These are phyloP conservation scores for Malurus leucopterus DNA, from an alignment of 2,797 vertebrate genomes.

Conservation along the genomic window DNA sequence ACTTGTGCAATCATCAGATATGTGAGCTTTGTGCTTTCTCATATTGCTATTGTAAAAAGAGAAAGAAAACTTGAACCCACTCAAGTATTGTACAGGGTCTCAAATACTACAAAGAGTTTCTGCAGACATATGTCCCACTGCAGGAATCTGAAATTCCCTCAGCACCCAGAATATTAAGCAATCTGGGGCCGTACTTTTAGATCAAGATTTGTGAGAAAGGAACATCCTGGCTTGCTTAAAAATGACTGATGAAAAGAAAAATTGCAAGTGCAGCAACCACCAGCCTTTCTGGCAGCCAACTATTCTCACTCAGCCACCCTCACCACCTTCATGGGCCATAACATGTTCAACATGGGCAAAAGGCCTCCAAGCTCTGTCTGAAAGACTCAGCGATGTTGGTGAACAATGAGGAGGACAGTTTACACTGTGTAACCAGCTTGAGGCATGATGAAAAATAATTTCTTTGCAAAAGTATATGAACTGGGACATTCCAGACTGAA, in stretches of 20 bases:
- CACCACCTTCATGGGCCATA: fast-evolving
- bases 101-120: slow-evolving; percentile 9
- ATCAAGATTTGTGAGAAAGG: not conserved
- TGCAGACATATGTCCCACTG: not conserved
- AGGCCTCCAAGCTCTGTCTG: not conserved
- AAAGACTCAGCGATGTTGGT: not conserved
- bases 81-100: not conserved
- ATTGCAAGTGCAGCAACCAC: not conserved
- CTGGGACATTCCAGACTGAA: not conserved
- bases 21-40: slow-evolving; percentile 29
- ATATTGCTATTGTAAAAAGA: slow-evolving; percentile 19
- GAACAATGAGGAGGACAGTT: not conserved
- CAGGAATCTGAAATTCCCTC: slow-evolving; percentile 13
- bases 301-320: not conserved
- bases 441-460: not conserved
- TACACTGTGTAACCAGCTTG: not conserved
- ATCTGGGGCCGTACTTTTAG: not conserved
- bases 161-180: not conserved
- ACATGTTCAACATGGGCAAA: fast-evolving
- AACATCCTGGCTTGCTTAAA: not conserved
- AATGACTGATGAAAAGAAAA: not conserved
- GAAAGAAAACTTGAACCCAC: not conserved
- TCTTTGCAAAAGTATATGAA: not conserved
- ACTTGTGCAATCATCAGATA: slow-evolving; percentile 5
- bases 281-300: not conserved